Percentiles rank a stretch among this genome's conserved stretches.
Evolutionary conservation across 2,113 vertebrate genomes (phyloP).

Genomic region (Tyrannus savana): DNA sequence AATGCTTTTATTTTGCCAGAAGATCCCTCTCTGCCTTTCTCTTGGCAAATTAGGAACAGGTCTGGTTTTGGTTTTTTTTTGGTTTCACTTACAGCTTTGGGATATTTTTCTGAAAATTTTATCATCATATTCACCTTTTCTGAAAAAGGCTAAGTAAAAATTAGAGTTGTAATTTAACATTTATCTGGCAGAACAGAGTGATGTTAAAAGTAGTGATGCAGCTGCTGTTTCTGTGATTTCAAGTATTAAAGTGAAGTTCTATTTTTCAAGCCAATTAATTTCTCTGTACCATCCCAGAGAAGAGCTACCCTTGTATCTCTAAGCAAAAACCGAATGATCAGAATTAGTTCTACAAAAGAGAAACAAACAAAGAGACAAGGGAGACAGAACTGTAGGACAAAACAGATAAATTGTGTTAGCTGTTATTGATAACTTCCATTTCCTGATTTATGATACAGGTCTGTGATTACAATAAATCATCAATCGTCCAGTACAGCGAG

Average conservation of each 20-base stretch:
- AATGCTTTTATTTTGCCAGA: not conserved
- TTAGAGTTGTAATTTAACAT: not conserved
- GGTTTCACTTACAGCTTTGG: not conserved
- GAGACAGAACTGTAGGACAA: not conserved
- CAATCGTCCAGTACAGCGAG: fast-evolving
- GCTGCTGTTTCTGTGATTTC: not conserved
- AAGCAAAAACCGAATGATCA: not conserved
- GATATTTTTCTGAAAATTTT: not conserved
- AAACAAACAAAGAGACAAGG: not conserved
- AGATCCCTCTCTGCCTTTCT: not conserved
- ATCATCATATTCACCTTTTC: not conserved
- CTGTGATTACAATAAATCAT: not conserved
- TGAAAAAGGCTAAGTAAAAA: not conserved
- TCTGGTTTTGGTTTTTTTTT: fast-evolving
- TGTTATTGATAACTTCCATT: not conserved
- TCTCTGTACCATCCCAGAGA: not conserved
- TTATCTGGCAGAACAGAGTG: not conserved
- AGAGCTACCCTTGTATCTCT: not conserved
- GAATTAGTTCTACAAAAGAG: not conserved
- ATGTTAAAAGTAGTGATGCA: not conserved
- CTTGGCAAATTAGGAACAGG: not conserved
- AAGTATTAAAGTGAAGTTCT: not conserved
- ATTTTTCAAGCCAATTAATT: not conserved
- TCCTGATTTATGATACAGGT: not conserved
- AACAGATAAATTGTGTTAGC: not conserved